Conservation (phyloP, 2,113 vertebrate genomes). For the Gambusia holbrooki region DNA sequence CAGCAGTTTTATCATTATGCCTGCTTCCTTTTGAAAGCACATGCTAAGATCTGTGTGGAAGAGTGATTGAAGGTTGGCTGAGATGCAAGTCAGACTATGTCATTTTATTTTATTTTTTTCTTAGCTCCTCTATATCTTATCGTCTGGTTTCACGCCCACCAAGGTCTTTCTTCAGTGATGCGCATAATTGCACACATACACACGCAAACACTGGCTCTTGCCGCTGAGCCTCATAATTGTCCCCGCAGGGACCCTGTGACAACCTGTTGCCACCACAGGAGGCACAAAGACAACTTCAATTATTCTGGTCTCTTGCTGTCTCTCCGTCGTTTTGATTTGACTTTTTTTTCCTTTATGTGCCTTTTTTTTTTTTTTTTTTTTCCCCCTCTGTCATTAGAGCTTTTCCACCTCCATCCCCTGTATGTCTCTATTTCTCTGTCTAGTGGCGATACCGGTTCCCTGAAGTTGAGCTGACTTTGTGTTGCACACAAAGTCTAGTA, state of each 20-base stretch:
- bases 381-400: constrained; percentile 22
- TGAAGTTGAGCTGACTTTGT: constrained; percentile 18
- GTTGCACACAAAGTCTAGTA: constrained; percentile 30
- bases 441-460: not conserved
- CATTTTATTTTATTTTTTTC: not conserved
- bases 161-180: constrained; percentile 30
- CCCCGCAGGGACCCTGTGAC: constrained; percentile 66
- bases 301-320: constrained; percentile 46
- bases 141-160: constrained; percentile 25
- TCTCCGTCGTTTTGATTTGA: constrained; percentile 42
- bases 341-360: constrained; percentile 44
- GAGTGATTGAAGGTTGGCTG: not conserved
- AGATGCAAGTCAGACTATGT: not conserved
- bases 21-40: not conserved
- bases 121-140: constrained; percentile 8
- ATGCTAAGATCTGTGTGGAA: not conserved
- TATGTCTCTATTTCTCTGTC: constrained; percentile 22
- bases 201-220: constrained; percentile 30
- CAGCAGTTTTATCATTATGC: not conserved
- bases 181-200: constrained; percentile 19
- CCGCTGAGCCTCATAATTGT: constrained; percentile 72
- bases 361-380: no score
- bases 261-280: constrained; percentile 59
- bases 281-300: constrained; percentile 55
- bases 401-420: constrained; percentile 25